A percentile compares a stretch with the other conserved stretches of the same genome.
These are phyloP conservation scores for Catharus fuscescens DNA, from an alignment of 2,113 vertebrate species.

Conservation along the genomic window DNA sequence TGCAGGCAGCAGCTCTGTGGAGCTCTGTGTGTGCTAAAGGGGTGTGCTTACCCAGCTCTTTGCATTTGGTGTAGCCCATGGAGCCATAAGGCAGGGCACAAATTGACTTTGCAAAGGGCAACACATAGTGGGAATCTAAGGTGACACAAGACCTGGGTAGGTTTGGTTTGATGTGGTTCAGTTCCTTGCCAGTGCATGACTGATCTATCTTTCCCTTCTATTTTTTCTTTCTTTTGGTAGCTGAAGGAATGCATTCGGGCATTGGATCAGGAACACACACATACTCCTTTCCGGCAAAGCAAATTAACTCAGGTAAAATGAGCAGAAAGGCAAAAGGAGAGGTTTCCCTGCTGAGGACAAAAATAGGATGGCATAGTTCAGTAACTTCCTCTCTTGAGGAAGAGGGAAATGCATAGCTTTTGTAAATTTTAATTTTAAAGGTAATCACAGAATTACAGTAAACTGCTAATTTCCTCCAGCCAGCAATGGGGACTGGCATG, in stretches of 20 bases:
- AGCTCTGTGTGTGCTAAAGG: neutral
- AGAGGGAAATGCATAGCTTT: neutral
- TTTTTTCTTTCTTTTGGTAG: constrained; percentile 61
- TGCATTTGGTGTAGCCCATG: neutral
- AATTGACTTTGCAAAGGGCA: neutral
- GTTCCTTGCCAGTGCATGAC: neutral
- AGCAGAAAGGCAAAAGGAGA: neutral
- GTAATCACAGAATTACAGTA: neutral
- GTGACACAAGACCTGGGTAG: neutral
- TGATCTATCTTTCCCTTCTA: neutral
- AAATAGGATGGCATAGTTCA: neutral
- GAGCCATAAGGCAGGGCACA: neutral
- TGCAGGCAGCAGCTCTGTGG: neutral
- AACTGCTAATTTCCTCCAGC: neutral
- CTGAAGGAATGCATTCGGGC: constrained; percentile 94
- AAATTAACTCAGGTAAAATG: constrained; percentile 88
- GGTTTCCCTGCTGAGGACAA: neutral
- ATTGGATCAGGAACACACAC: constrained; percentile 85
- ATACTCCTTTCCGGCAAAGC: constrained; percentile 93
- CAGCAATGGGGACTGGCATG: rapidly evolving
- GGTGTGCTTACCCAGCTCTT: neutral
- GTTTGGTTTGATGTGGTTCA: neutral
- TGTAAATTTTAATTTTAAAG: neutral
- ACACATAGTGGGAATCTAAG: neutral
- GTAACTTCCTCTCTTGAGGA: neutral